phyloP scores from a whole-genome alignment of 1,140 invertebrate genomes.

The Tigriopus japonicus region DNA sequence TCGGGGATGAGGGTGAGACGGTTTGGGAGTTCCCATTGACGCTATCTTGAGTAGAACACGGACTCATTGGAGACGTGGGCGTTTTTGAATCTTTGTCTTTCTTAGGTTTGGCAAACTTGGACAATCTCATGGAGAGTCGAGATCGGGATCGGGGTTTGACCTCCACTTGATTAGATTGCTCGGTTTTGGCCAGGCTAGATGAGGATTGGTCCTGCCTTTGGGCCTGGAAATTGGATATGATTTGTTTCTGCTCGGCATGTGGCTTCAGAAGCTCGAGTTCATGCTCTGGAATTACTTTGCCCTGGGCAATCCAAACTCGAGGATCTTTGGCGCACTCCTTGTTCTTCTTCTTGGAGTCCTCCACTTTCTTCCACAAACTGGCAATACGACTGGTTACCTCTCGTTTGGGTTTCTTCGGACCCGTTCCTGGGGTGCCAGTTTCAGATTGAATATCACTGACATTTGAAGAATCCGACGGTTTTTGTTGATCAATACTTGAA shows the following conservation, averaged over 20 bases:
- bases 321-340: neutral
- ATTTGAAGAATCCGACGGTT: too few species aligned
- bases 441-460: too few species aligned
- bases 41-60: neutral
- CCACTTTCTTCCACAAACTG: slow-evolving; percentile 13
- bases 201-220: neutral
- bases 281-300: neutral
- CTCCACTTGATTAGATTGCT: neutral
- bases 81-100: neutral
- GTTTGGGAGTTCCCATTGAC: neutral
- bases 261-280: neutral
- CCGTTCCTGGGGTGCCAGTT: too few species aligned
- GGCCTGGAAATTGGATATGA: neutral
- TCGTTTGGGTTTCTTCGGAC: neutral
- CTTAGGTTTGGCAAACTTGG: neutral
- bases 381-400: slow-evolving; percentile 9
- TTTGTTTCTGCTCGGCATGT: slow-evolving; percentile 1
- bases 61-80: neutral
- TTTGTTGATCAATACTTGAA: neutral
- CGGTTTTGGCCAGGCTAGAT: neutral
- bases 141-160: neutral
- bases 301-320: slow-evolving; percentile 8
- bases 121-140: neutral
- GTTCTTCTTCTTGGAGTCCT: slow-evolving; percentile 12
- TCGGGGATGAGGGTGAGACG: neutral